Evolutionary conservation across 2,113 vertebrate species (phyloP).

Genomic region (Sapajus apella): DNA sequence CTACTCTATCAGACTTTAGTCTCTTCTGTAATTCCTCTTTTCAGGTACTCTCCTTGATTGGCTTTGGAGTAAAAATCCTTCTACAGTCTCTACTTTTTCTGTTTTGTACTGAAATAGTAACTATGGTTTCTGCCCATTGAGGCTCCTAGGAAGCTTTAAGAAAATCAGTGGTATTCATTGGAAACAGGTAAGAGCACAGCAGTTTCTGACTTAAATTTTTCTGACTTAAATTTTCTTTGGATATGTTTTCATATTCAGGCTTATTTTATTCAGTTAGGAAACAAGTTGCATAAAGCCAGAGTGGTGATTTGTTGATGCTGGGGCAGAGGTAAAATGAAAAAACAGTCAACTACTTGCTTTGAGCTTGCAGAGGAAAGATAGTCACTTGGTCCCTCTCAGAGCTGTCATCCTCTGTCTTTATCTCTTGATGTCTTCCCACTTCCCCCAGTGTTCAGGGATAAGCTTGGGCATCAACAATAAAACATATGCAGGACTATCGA

Average conservation of each 20-base stretch:
- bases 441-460: background rate
- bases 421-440: slow-evolving; percentile 25
- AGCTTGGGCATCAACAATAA: background rate
- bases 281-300: background rate
- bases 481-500: background rate
- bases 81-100: background rate
- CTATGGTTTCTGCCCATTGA: background rate
- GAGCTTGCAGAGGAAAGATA: background rate
- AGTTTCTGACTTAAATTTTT: slow-evolving; percentile 31
- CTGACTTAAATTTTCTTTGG: slow-evolving; percentile 25
- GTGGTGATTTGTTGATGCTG: background rate
- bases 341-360: slow-evolving; percentile 18
- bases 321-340: slow-evolving; percentile 37
- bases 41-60: background rate
- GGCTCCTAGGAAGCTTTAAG: background rate
- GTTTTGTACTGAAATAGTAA: slow-evolving; percentile 59
- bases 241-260: slow-evolving; percentile 9
- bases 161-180: background rate
- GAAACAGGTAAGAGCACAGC: slow-evolving; percentile 38
- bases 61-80: slow-evolving; percentile 33
- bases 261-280: slow-evolving; percentile 46
- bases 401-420: background rate
- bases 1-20: background rate
- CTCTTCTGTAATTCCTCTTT: slow-evolving; percentile 31
- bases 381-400: background rate